Evolutionary conservation across 1,140 invertebrate genomes (phyloP).

Genomic region (Mesaphorura yosii): DNA sequence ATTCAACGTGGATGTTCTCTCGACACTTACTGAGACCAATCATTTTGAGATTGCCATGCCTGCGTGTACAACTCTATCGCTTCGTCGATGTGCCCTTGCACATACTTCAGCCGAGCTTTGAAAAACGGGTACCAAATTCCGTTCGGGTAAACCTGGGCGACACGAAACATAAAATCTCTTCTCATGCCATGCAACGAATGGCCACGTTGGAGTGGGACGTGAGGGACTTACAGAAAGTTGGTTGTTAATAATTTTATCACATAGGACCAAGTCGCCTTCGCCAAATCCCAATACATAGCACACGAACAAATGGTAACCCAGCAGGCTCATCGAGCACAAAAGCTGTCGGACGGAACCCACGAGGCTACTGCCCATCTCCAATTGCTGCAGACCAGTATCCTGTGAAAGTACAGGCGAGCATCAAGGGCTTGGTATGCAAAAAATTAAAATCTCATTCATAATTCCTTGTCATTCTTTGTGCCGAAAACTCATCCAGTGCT

Average conservation of each 20-base stretch:
- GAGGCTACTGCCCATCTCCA: constrained; percentile 56
- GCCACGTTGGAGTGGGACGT: not conserved
- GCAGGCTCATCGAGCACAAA: constrained; percentile 68
- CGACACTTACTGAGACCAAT: constrained; percentile 67
- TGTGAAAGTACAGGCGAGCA: constrained; percentile 34
- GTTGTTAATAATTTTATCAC: constrained; percentile 56
- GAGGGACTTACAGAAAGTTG: constrained; percentile 48
- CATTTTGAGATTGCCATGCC: constrained; percentile 69
- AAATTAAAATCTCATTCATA: no score
- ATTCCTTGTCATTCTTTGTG: no score
- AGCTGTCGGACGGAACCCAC: constrained; percentile 63
- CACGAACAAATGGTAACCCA: constrained; percentile 74
- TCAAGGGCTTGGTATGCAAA: not conserved
- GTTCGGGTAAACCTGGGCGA: constrained; percentile 53
- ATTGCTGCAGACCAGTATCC: constrained; percentile 60
- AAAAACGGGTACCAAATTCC: constrained; percentile 90
- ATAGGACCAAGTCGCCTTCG: constrained; percentile 63
- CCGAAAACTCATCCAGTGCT: no score
- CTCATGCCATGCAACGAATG: not conserved
- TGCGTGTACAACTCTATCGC: constrained; percentile 60
- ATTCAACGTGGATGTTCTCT: not conserved
- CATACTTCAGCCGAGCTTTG: constrained; percentile 68
- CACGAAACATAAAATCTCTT: not conserved
- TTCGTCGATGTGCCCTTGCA: constrained; percentile 60
- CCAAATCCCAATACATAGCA: constrained; percentile 67